Evolutionary conservation across 2,113 vertebrate species (phyloP).

Genomic region (human): GRCh38 chr13:30035501-30036000

Average conservation of each 20-base stretch:
- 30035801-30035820: rapidly evolving
- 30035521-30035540: not conserved
- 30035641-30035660: not conserved
- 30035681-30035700: not conserved
- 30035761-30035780: not conserved
- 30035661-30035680: not conserved
- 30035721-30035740: not conserved
- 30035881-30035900: not conserved
- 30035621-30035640: not conserved
- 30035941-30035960: not conserved
- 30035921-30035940: not conserved
- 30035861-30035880: not conserved
- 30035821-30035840: not conserved
- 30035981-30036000: not conserved
- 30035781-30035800: rapidly evolving
- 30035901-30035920: not conserved
- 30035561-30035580: not conserved
- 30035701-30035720: not conserved
- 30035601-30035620: not conserved
- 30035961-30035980: not conserved
- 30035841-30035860: not conserved
- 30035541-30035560: not conserved
- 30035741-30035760: not conserved
- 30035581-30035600: not conserved
- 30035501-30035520: not conserved